These are phyloP conservation scores for Drosophila orosa DNA, from an alignment of 1,140 invertebrate species.

Conservation along the genomic window DNA sequence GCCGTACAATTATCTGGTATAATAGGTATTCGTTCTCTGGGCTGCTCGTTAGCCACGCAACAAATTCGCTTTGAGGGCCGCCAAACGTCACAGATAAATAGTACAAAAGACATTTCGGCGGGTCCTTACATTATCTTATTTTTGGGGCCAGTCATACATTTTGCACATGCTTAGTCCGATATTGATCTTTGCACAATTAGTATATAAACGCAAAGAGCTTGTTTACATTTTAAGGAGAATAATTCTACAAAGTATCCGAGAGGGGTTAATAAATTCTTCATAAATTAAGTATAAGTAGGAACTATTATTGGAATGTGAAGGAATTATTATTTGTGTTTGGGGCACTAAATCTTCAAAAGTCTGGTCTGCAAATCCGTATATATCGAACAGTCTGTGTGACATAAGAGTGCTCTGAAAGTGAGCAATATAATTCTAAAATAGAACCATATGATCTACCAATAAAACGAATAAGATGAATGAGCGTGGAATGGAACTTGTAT, in stretches of 20 bases:
- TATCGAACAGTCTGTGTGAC: conserved; percentile 20
- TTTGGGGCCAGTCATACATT: conserved; percentile 12
- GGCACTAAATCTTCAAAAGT: neutral
- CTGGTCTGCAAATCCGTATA: conserved; percentile 1
- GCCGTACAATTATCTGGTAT: conserved; percentile 38
- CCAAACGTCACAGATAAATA: conserved; percentile 52
- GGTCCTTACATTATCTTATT: conserved; percentile 2
- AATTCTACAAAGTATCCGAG: neutral
- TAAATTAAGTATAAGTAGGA: neutral
- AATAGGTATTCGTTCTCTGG: conserved; percentile 4
- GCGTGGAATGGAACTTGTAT: conserved; percentile 1
- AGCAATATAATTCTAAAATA: conserved; percentile 40
- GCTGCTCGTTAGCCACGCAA: conserved; percentile 45
- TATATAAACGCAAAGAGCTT: neutral
- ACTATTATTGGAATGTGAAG: neutral
- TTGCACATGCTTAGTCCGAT: conserved; percentile 9
- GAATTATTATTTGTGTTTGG: neutral
- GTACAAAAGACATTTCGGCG: conserved; percentile 2
- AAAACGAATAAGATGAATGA: conserved; percentile 13
- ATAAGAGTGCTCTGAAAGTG: conserved; percentile 27
- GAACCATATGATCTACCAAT: conserved; percentile 20
- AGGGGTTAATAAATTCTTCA: neutral
- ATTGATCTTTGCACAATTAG: conserved; percentile 7
- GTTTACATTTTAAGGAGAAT: neutral
- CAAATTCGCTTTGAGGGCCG: conserved; percentile 45